Conservation (phyloP, 2,888 invertebrate genomes). For the Cephus runcator region DNA sequence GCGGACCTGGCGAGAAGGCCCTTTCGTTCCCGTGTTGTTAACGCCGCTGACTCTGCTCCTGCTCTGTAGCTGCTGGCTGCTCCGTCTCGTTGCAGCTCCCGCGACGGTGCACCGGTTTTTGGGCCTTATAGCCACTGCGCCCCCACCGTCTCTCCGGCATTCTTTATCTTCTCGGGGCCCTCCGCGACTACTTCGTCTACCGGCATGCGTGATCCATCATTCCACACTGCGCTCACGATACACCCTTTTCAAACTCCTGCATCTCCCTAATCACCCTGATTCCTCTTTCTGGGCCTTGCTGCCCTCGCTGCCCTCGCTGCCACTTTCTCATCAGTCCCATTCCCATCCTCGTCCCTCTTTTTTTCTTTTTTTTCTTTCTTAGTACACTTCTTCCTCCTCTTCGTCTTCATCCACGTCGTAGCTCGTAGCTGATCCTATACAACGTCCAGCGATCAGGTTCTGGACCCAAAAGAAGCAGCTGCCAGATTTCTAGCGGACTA, state of each 20-base stretch:
- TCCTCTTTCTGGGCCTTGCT: constrained; percentile 10
- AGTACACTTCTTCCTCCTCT: constrained; percentile 14
- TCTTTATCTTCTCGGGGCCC: constrained; percentile 44
- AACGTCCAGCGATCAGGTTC: not conserved
- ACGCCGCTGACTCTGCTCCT: constrained; percentile 1
- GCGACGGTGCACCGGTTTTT: constrained; percentile 3
- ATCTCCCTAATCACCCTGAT: constrained; percentile 6
- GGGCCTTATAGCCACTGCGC: not conserved
- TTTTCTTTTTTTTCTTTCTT: constrained; percentile 18
- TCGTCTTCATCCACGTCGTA: constrained; percentile 14
- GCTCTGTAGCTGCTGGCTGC: not conserved
- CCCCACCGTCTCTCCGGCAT: constrained; percentile 29
- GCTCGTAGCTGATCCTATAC: not conserved
- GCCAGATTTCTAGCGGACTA: constrained; percentile 1
- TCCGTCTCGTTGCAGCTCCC: not conserved
- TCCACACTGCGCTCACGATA: constrained; percentile 47
- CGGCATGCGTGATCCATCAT: constrained; percentile 51
- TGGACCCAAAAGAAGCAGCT: not conserved
- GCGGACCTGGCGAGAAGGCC: not conserved
- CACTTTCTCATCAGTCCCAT: constrained; percentile 16
- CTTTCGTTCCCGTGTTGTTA: not conserved
- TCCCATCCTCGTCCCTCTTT: constrained; percentile 18
- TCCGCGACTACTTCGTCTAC: constrained; percentile 41
- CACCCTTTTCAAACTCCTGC: constrained; percentile 14
- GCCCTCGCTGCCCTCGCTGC: constrained; percentile 22